Evolutionary conservation across 2,888 invertebrate species (phyloP).

Genomic region (Acrocera orbiculus): DNA sequence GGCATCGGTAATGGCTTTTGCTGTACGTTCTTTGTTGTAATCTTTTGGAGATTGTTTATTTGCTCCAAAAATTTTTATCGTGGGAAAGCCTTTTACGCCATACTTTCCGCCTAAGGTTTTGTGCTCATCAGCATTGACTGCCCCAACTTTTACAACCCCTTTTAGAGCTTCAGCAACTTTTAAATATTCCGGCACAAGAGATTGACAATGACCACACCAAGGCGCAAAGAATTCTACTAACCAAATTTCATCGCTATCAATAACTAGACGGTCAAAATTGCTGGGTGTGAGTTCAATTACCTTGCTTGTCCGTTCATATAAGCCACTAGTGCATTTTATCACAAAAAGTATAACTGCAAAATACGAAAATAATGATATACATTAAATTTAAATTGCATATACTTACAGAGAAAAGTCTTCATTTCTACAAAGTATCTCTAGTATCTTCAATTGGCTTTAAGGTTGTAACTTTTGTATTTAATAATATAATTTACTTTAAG

Average conservation of each 20-base stretch:
- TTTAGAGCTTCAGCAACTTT: constrained; percentile 86
- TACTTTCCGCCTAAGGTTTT: constrained; percentile 62
- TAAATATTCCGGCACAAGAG: constrained; percentile 78
- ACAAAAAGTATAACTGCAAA: neutral
- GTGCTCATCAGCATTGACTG: constrained; percentile 82
- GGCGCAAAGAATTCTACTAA: constrained; percentile 76
- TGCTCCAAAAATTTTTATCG: constrained; percentile 81
- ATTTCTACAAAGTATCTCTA: no score
- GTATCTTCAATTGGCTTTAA: no score
- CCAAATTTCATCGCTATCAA: constrained; percentile 76
- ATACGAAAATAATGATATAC: neutral
- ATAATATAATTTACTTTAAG: no score
- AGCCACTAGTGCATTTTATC: constrained; percentile 19
- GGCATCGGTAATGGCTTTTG: constrained; percentile 69
- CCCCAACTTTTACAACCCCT: constrained; percentile 88
- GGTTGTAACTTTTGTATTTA: no score
- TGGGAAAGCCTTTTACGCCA: constrained; percentile 82
- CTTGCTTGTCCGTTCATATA: constrained; percentile 53
- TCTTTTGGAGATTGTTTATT: constrained; percentile 71
- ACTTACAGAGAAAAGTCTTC: no score
- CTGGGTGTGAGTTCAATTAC: constrained; percentile 72
- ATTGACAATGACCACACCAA: constrained; percentile 89
- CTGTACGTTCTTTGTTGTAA: constrained; percentile 70
- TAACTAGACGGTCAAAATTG: constrained; percentile 74
- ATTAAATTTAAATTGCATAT: no score